A percentile compares a stretch with the other conserved stretches of the same genome.
These are phyloP conservation scores for Candidula unifasciata DNA, from an alignment of 2,888 invertebrate species.

Conservation along the genomic window DNA sequence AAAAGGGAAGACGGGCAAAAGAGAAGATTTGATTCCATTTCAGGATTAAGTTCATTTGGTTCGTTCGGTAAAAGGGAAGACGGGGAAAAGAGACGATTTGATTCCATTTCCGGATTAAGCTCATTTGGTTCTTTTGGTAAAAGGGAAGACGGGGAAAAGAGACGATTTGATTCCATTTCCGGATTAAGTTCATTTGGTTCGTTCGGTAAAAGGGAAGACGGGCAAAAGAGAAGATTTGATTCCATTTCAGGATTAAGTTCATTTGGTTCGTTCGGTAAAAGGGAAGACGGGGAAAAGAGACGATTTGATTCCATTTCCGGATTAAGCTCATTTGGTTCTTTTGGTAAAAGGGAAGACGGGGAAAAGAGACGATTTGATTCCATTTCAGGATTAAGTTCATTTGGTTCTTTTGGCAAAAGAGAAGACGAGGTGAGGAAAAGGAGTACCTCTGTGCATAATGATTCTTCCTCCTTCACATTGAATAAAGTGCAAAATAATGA, in stretches of 20 bases:
- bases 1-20: conserved; percentile 20
- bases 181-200: conserved; percentile 19
- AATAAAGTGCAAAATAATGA: too few relatives aligned
- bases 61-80: conserved; percentile 26
- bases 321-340: conserved; percentile 16
- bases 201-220: conserved; percentile 23
- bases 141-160: conserved; percentile 21
- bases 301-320: conserved; percentile 24
- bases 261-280: conserved; percentile 22
- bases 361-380: conserved; percentile 21
- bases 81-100: conserved; percentile 7
- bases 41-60: conserved; percentile 21
- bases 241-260: conserved; percentile 20
- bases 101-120: conserved; percentile 11
- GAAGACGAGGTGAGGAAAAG: neutral
- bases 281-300: conserved; percentile 17
- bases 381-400: conserved; percentile 16
- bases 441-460: too few relatives aligned
- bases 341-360: conserved; percentile 15
- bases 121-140: conserved; percentile 24
- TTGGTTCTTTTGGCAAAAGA: conserved; percentile 28
- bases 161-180: conserved; percentile 20
- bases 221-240: conserved; percentile 11
- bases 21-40: conserved; percentile 24
- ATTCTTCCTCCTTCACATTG: too few relatives aligned